Evolutionary conservation across 2,888 invertebrate genomes (phyloP).

Genomic region (Ectemnius continuus): DNA sequence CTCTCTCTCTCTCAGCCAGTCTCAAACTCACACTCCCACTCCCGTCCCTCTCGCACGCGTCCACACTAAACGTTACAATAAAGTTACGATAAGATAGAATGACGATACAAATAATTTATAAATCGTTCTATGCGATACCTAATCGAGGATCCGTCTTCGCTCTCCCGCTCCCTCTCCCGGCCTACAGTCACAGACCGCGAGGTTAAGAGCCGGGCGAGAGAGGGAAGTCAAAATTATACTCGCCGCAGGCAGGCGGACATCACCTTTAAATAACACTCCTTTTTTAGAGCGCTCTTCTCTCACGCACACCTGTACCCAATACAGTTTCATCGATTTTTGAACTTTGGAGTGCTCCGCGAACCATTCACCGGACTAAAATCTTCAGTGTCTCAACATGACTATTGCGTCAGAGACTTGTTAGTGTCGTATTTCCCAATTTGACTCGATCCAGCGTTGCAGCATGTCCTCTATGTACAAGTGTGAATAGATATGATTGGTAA

Average conservation of each 20-base stretch:
- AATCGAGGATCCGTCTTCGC: constrained; percentile 22
- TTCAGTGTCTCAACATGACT: no score
- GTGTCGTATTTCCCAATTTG: no score
- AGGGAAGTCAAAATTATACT: neutral
- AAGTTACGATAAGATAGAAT: constrained; percentile 38
- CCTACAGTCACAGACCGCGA: neutral
- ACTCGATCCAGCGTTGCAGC: no score
- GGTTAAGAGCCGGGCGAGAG: constrained; percentile 3
- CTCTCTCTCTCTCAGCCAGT: constrained; percentile 5
- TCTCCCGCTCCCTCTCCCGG: neutral
- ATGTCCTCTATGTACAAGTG: constrained; percentile 45
- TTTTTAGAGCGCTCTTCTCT: no score
- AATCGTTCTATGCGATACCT: constrained; percentile 43
- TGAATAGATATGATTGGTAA: constrained; percentile 12
- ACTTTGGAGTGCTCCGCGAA: no score
- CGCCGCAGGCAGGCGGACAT: no score
- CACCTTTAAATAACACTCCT: no score
- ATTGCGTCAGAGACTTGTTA: no score
- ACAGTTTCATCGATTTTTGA: no score
- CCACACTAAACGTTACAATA: constrained; percentile 29
- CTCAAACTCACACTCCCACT: neutral
- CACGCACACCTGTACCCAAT: no score
- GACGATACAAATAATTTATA: constrained; percentile 58
- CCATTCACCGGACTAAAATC: no score
- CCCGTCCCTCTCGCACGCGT: constrained; percentile 1